Conservation (phyloP, 64 coral and sea anemone genomes). For the Platygyra sinensis region DNA sequence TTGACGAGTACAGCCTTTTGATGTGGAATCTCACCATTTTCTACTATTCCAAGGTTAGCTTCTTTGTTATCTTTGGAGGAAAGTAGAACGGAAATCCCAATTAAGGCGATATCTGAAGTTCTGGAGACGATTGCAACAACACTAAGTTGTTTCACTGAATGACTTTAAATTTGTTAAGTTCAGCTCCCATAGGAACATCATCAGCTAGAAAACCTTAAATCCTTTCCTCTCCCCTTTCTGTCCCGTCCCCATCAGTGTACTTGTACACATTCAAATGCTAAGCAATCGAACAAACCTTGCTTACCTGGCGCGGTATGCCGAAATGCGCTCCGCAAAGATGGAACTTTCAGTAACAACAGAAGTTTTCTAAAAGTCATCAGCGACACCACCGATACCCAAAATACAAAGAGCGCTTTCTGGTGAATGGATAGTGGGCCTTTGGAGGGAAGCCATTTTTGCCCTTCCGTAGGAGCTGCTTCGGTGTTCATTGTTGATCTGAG, state of each 20-base stretch:
- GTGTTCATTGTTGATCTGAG: conserved; percentile 40
- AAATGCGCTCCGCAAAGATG: background rate
- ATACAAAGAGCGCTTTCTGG: conserved; percentile 67
- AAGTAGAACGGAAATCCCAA: background rate
- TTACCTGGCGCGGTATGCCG: background rate
- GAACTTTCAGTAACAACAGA: conserved; percentile 6
- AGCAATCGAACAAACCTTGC: background rate
- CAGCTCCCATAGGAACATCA: too few relatives aligned
- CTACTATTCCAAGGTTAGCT: background rate
- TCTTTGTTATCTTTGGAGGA: conserved; percentile 8
- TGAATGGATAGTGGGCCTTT: conserved; percentile 70
- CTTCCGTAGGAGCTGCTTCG: background rate
- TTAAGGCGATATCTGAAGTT: background rate
- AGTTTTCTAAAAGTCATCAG: conserved; percentile 32
- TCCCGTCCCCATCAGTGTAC: too few relatives aligned
- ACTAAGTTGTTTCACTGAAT: too few relatives aligned
- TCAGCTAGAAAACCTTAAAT: too few relatives aligned
- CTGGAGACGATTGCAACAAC: background rate
- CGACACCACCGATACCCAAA: conserved; percentile 55
- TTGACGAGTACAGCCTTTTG: background rate
- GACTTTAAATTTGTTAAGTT: too few relatives aligned
- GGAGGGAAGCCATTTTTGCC: conserved; percentile 10
- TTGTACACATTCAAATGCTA: too few relatives aligned
- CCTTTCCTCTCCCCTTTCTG: too few relatives aligned
- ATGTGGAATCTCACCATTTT: conserved; percentile 12